Conservation (phyloP, 92 coral and sea anemone genomes). For the Palythoa grandiflora region DNA sequence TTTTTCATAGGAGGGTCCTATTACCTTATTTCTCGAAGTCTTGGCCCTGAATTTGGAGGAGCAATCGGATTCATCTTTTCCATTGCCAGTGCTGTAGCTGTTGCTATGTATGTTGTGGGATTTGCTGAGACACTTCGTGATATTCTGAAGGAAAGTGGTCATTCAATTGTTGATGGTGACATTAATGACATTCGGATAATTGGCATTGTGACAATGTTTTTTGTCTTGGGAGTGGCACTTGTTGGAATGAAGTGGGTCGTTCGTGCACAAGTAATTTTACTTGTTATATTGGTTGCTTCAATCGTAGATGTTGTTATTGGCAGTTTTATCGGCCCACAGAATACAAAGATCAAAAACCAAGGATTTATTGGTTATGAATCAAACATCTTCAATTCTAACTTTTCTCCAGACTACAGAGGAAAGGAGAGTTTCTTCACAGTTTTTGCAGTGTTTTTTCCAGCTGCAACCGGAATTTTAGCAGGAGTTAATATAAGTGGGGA, state of each 20-base stretch:
- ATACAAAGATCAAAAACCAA: constrained; percentile 62
- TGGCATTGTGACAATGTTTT: constrained; percentile 83
- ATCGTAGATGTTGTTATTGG: constrained; percentile 89
- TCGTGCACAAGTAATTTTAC: constrained; percentile 86
- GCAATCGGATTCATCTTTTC: constrained; percentile 98
- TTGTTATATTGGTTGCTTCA: constrained; percentile 79
- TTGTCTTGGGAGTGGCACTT: constrained; percentile 86
- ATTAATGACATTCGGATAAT: constrained; percentile 93
- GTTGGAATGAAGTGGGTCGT: constrained; percentile 96
- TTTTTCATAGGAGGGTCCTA: constrained; percentile 86
- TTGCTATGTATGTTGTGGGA: constrained; percentile 97
- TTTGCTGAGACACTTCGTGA: constrained; percentile 96
- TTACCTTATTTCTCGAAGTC: constrained; percentile 92
- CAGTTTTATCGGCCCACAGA: constrained; percentile 91
- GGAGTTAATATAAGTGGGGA: constrained; percentile 98
- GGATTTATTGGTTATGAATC: constrained; percentile 84
- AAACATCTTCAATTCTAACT: constrained; percentile 74
- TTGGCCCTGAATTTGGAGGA: constrained; percentile 99
- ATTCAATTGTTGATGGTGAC: constrained; percentile 83
- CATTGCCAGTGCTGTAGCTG: constrained; percentile 96
- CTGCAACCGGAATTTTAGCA: constrained; percentile 96
- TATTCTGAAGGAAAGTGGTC: constrained; percentile 72
- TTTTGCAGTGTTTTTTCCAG: constrained; percentile 98
- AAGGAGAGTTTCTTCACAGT: constrained; percentile 92
- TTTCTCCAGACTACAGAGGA: constrained; percentile 72